Base-by-base conservation (phyloP, 2,888 invertebrate genomes). In the Drosophila paracracens region DNA sequence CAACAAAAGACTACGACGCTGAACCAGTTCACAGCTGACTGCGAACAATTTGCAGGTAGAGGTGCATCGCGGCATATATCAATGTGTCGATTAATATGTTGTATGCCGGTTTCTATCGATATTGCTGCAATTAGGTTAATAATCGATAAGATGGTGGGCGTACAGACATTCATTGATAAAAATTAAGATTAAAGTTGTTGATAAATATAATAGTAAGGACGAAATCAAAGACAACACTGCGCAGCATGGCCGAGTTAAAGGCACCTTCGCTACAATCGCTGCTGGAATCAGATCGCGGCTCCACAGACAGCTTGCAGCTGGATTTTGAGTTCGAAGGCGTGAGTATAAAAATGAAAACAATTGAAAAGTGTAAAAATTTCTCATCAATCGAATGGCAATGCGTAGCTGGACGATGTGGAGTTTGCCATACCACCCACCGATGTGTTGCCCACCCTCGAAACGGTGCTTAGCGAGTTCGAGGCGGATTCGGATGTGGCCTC, bases 341-440 rank as follows among this genome's bases (percentile, higher is more conserved):
- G 53, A 72, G 79, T 73, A 36, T 16, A 10, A 40, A 50, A 63
- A 57, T 10, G 5, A 62, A 66, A 63, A 62, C 51, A 68, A 50
- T 29, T 27, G 35, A 33, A 58, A 3, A 46, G 4, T 25, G 6
- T 25, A 13, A 6, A 43, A 53, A 31, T 36, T 31, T 57, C 63
- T 53, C n/a, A 18, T 5, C 18, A 51, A 21, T 2, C 29, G 16
- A 18, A 10, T 38, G 31, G 2, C 27, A 18, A 18, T 48, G 10
- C 35, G 16, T 88, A 97, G 97, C 93, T 97, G 79, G 97, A 97
- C 92, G 97, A 97, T 94, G 95, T 95, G 57, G 97, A 97, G 92
- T 97, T 96, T 93, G 96, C 96, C 80, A 95, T 97, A 89, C 96
- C 96, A 53, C 95, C 96, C n/a, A 95, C 96, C 66, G 96, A 95